phyloP scores from a whole-genome alignment of 2,797 vertebrate species.

The Graptemys geographica region DNA sequence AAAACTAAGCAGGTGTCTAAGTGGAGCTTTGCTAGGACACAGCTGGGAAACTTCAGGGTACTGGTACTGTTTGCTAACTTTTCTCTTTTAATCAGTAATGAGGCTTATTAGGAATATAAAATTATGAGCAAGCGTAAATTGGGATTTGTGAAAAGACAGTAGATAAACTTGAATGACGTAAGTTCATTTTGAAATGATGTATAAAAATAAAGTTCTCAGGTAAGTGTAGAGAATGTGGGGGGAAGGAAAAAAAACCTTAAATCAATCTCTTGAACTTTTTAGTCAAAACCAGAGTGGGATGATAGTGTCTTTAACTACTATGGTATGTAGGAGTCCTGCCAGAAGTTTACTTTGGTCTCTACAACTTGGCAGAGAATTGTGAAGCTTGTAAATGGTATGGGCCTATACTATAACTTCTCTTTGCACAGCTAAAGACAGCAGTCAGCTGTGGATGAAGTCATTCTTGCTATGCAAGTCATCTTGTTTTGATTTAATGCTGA shows the following conservation, averaged over 20 bases:
- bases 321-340: constrained; percentile 52
- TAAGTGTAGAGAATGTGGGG: background rate
- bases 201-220: background rate
- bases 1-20: constrained; percentile 49
- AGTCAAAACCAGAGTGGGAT: constrained; percentile 54
- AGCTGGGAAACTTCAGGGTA: constrained; percentile 39
- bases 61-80: constrained; percentile 7
- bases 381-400: constrained; percentile 49
- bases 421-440: constrained; percentile 56
- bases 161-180: background rate
- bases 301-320: constrained; percentile 69
- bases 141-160: background rate
- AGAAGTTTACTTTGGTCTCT: constrained; percentile 66
- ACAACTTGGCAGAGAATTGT: constrained; percentile 47
- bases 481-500: constrained; percentile 46
- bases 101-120: constrained; percentile 14
- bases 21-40: background rate
- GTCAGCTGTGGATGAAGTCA: constrained; percentile 73
- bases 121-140: background rate
- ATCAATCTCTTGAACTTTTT: constrained; percentile 27
- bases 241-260: constrained; percentile 11
- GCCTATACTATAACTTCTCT: constrained; percentile 49
- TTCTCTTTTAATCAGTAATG: constrained; percentile 32
- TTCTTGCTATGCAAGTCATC: constrained; percentile 67
- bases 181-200: background rate